A percentile compares a stretch with the other conserved stretches of the same genome.
Evolutionary conservation across 2,888 invertebrate genomes (phyloP).

Genomic region (Bhutanitis thaidina): DNA sequence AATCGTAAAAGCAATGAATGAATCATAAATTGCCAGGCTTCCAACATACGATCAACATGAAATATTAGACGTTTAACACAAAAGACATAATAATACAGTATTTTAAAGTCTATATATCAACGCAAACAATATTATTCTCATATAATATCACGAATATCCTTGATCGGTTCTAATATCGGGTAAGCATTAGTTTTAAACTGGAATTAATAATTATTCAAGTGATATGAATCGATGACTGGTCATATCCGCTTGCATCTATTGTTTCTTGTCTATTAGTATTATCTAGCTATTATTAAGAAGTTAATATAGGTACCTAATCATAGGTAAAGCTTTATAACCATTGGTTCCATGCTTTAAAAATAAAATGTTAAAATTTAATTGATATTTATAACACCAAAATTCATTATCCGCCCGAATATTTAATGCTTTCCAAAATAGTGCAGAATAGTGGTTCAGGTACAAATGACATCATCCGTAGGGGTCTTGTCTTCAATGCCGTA

Average conservation of each 20-base stretch:
- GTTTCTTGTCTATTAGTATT: conserved; percentile 40
- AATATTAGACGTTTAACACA: conserved; percentile 17
- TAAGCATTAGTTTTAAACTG: conserved; percentile 37
- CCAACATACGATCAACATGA: conserved; percentile 21
- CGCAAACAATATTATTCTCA: conserved; percentile 27
- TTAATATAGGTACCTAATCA: neutral
- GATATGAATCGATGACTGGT: conserved; percentile 41
- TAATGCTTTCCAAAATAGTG: no score
- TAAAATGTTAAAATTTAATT: no score
- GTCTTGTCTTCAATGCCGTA: no score
- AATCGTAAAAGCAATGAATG: conserved; percentile 8
- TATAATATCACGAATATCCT: conserved; percentile 37
- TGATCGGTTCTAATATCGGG: conserved; percentile 31
- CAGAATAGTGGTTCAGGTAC: no score
- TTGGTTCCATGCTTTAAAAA: no score
- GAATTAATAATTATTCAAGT: conserved; percentile 54
- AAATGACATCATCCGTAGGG: no score
- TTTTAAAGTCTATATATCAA: conserved; percentile 34
- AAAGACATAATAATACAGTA: conserved; percentile 26
- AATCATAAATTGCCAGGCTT: conserved; percentile 10
- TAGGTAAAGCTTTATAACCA: no score
- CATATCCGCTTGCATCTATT: conserved; percentile 39
- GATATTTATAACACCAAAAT: no score
- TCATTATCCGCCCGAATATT: no score
- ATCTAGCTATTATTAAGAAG: conserved; percentile 41